Conservation (phyloP, 2,888 invertebrate species). For the Apamea epomidion region DNA sequence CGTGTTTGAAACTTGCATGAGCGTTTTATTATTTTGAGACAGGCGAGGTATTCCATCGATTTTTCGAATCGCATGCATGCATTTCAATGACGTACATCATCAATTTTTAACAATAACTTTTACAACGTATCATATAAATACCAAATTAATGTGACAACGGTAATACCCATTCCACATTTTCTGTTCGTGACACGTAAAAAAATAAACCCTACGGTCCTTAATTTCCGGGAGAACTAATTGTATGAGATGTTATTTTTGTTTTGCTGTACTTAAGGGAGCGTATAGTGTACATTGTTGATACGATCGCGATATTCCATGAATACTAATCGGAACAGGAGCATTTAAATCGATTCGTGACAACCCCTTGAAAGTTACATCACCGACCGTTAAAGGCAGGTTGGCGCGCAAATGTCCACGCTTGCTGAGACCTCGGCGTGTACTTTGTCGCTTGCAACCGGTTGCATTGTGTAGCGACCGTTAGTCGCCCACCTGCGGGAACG, state of each 20-base stretch:
- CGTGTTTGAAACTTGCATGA: slow-evolving; percentile 85
- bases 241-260: slow-evolving; percentile 28
- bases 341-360: slow-evolving; percentile 53
- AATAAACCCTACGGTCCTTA: slow-evolving; percentile 25
- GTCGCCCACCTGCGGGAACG: slow-evolving; percentile 86
- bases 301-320: slow-evolving; percentile 51
- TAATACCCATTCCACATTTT: slow-evolving; percentile 14
- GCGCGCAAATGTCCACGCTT: slow-evolving; percentile 71
- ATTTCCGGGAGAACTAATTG: slow-evolving; percentile 37
- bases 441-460: slow-evolving; percentile 75
- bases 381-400: slow-evolving; percentile 70
- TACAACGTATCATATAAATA: slow-evolving; percentile 27
- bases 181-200: slow-evolving; percentile 13
- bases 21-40: slow-evolving; percentile 84
- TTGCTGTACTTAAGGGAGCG: slow-evolving; percentile 7
- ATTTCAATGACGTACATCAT: slow-evolving; percentile 44
- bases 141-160: slow-evolving; percentile 10
- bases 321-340: slow-evolving; percentile 44
- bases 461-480: slow-evolving; percentile 84
- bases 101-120: slow-evolving; percentile 42
- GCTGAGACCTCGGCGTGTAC: slow-evolving; percentile 64
- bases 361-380: slow-evolving; percentile 65
- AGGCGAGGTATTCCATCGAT: slow-evolving; percentile 83
- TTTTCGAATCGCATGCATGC: slow-evolving; percentile 69
- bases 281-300: slow-evolving; percentile 31